Evolutionary conservation across 2,888 invertebrate species (phyloP).

Genomic region (Gryllus longicercus): DNA sequence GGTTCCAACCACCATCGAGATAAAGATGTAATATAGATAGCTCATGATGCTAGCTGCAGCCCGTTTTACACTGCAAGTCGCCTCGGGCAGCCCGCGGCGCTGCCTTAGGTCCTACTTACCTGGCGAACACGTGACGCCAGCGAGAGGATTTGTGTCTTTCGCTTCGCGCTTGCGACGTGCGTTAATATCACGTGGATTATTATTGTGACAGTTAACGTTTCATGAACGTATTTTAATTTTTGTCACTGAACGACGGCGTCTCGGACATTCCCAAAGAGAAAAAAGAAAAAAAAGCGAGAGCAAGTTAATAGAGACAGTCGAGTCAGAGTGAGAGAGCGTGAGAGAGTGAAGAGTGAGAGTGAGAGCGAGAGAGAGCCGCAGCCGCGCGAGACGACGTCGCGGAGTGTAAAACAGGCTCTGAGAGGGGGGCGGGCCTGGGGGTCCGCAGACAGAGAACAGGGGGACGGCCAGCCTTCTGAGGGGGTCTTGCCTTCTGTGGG

Average conservation of each 20-base stretch:
- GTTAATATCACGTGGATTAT: constrained; percentile 11
- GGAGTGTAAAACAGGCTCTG: constrained; percentile 17
- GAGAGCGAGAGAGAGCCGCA: constrained; percentile 7
- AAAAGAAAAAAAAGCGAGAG: neutral
- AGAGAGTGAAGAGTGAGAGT: constrained; percentile 3
- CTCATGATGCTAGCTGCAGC: constrained; percentile 17
- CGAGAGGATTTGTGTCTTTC: neutral
- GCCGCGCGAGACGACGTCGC: constrained; percentile 17
- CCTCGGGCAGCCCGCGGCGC: constrained; percentile 4
- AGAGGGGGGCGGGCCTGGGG: neutral
- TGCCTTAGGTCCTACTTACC: constrained; percentile 7
- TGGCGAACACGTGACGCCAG: constrained; percentile 9
- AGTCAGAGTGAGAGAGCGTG: neutral
- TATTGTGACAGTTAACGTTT: neutral
- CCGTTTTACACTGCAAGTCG: constrained; percentile 11
- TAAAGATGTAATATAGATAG: constrained; percentile 5
- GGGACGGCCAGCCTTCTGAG: constrained; percentile 19
- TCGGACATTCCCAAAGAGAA: constrained; percentile 17
- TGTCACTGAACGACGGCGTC: neutral
- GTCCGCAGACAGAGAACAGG: constrained; percentile 12
- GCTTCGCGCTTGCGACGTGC: neutral
- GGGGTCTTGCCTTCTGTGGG: constrained; percentile 76
- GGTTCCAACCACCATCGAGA: neutral
- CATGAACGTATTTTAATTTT: neutral
- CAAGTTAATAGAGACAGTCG: neutral